Percentiles rank a stretch among this genome's conserved stretches.
Evolutionary conservation across 2,113 vertebrate genomes (phyloP).

Genomic region (Neotragus pygmaeus): DNA sequence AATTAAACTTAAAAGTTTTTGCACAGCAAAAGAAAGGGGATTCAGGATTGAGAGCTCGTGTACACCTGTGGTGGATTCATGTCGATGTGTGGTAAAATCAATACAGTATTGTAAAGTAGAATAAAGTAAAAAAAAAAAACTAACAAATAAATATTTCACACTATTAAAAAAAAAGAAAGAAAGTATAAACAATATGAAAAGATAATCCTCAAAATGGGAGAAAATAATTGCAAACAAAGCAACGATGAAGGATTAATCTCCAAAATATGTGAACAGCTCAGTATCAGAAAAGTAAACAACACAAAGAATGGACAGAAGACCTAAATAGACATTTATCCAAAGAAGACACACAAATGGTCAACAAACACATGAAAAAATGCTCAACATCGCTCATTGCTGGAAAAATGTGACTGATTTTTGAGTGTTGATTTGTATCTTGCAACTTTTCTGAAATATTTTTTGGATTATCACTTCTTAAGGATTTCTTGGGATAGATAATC

Average conservation of each 20-base stretch:
- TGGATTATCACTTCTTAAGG: neutral
- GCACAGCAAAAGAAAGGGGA: neutral
- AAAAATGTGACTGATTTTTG: neutral
- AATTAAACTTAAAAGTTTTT: neutral
- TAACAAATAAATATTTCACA: no score
- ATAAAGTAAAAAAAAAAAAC: no score
- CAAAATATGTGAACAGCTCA: neutral
- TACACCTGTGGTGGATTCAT: no score
- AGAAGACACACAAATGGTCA: neutral
- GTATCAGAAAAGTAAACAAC: neutral
- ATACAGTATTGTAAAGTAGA: no score
- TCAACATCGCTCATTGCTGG: neutral
- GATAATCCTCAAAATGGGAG: neutral
- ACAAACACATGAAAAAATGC: neutral
- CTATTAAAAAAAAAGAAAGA: no score
- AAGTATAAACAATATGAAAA: neutral
- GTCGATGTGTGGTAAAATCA: no score
- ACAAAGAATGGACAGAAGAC: neutral
- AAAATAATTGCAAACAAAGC: neutral
- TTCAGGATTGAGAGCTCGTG: no score
- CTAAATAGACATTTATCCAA: neutral
- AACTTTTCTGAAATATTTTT: neutral
- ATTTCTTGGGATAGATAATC: neutral
- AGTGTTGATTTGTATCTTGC: neutral
- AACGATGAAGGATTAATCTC: neutral